Evolutionary conservation across 1,140 invertebrate species (phyloP).

Genomic region (Ladona fulva): DNA sequence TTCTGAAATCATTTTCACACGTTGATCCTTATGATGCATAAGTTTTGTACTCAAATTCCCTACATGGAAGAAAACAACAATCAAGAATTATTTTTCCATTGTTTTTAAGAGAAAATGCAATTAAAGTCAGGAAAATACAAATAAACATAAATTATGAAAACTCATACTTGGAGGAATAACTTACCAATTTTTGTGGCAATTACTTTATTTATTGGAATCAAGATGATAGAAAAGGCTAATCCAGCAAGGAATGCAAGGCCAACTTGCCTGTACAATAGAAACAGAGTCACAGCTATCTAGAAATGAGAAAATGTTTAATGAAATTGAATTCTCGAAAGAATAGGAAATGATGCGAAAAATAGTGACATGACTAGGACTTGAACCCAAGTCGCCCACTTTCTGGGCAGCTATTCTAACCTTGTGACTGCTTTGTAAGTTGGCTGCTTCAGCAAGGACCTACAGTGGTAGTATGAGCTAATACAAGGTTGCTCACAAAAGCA

Average conservation of each 20-base stretch:
- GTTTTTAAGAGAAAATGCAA: not conserved
- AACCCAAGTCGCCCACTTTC: too few species aligned
- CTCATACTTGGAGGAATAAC: not conserved
- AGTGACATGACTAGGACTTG: too few species aligned
- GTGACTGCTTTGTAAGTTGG: too few species aligned
- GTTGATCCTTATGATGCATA: slow-evolving; percentile 85
- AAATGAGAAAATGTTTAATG: slow-evolving; percentile 31
- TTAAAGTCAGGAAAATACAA: not conserved
- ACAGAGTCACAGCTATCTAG: slow-evolving; percentile 69
- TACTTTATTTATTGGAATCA: slow-evolving; percentile 91
- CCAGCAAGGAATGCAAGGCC: slow-evolving; percentile 87
- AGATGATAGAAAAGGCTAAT: slow-evolving; percentile 69
- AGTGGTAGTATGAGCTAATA: too few species aligned
- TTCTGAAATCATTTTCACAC: slow-evolving; percentile 85
- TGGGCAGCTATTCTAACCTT: too few species aligned
- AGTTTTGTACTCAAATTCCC: slow-evolving; percentile 67
- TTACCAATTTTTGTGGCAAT: slow-evolving; percentile 82
- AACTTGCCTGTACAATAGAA: slow-evolving; percentile 77
- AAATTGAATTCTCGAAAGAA: too few species aligned
- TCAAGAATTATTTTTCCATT: not conserved
- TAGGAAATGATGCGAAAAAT: too few species aligned
- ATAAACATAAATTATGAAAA: slow-evolving; percentile 12
- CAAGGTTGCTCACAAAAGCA: too few species aligned
- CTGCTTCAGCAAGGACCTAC: too few species aligned
- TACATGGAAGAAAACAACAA: slow-evolving; percentile 24